Percentiles rank a stretch among this genome's conserved stretches.
phyloP scores from a whole-genome alignment of 1,140 invertebrate genomes.

The Drosophila willistoni region DNA sequence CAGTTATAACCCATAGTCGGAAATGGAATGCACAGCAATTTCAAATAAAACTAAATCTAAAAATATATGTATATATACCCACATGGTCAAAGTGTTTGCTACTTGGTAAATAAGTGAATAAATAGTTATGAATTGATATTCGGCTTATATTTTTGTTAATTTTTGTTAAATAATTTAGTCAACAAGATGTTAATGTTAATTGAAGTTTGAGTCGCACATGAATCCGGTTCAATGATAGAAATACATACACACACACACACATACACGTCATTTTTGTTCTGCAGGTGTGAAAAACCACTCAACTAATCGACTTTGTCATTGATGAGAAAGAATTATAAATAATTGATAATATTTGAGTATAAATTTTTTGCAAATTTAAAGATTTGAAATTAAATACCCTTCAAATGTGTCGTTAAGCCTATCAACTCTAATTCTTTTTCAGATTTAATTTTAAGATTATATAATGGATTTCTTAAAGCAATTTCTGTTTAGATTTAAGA shows the following conservation, averaged over 20 bases:
- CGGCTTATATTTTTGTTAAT: slow-evolving; percentile 47
- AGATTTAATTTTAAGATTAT: too few species aligned
- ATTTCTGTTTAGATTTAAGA: too few species aligned
- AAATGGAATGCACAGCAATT: too few species aligned
- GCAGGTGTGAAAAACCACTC: slow-evolving; percentile 58
- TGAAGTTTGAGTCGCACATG: slow-evolving; percentile 55
- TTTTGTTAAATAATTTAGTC: slow-evolving; percentile 66
- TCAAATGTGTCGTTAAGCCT: background rate
- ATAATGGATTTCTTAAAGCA: too few species aligned
- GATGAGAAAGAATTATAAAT: slow-evolving; percentile 13
- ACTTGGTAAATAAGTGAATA: slow-evolving; percentile 3
- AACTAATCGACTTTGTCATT: slow-evolving; percentile 45
- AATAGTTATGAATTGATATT: slow-evolving; percentile 6
- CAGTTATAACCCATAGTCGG: slow-evolving; percentile 17
- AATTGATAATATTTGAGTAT: background rate
- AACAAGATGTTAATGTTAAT: slow-evolving; percentile 73
- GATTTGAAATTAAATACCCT: background rate
- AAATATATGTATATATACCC: background rate
- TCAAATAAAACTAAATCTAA: slow-evolving; percentile 13
- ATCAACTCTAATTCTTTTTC: too few species aligned
- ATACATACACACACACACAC: background rate
- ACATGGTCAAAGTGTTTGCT: background rate
- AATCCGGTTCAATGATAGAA: slow-evolving; percentile 64
- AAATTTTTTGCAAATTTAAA: background rate
- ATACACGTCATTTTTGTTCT: slow-evolving; percentile 31